Conservation (phyloP, 2,888 invertebrate genomes). For the Tyria jacobaeae region DNA sequence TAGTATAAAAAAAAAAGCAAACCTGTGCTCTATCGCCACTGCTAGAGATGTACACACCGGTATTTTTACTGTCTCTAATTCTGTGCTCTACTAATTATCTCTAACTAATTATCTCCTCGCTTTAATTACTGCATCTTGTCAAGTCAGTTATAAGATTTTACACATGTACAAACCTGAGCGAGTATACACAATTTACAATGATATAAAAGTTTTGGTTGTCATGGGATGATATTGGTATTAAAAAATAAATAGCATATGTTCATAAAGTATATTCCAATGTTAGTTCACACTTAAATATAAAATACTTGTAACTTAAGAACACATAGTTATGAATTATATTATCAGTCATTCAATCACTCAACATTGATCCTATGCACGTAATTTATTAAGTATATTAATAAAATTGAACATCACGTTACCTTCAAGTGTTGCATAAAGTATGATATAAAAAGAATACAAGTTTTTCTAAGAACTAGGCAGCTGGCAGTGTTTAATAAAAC, state of each 20-base stretch:
- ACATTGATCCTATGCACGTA: constrained; percentile 29
- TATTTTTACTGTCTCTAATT: too few species aligned
- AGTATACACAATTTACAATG: too few species aligned
- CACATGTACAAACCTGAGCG: too few species aligned
- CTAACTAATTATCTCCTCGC: too few species aligned
- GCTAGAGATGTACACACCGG: too few species aligned
- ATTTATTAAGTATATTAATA: constrained; percentile 30
- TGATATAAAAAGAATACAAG: constrained; percentile 14
- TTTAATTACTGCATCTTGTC: too few species aligned
- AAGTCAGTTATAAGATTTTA: too few species aligned
- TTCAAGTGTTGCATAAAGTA: constrained; percentile 32
- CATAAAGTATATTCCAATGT: constrained; percentile 37
- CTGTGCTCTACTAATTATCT: too few species aligned
- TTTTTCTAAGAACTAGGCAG: constrained; percentile 7
- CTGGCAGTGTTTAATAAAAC: constrained; percentile 7
- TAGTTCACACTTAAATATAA: constrained; percentile 19
- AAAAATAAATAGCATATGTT: constrained; percentile 20
- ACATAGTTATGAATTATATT: constrained; percentile 46
- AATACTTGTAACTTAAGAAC: constrained; percentile 37
- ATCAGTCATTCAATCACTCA: constrained; percentile 61
- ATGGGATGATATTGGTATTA: not conserved
- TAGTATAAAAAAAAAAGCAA: too few species aligned
- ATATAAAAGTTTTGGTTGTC: too few species aligned
- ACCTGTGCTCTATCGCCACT: too few species aligned
- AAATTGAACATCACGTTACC: constrained; percentile 30